phyloP scores from a whole-genome alignment of 2,113 vertebrate species.

The Myrmophylax atrothorax region DNA sequence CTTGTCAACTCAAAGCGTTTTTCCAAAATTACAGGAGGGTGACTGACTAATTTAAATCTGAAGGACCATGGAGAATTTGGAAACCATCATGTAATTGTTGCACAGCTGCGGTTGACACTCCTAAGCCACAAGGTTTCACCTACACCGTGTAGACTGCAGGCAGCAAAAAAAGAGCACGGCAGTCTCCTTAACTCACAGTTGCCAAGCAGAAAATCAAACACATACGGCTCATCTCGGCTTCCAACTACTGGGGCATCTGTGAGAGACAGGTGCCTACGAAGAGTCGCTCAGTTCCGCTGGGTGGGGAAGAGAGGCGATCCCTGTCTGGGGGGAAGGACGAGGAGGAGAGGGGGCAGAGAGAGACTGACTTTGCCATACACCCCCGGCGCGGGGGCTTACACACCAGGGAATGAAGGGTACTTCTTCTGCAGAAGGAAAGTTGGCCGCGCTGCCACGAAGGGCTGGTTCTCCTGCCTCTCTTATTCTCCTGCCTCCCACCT shows the following conservation, averaged over 20 bases:
- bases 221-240: neutral
- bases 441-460: neutral
- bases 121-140: neutral
- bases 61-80: neutral
- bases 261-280: too few species aligned
- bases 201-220: neutral
- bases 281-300: neutral
- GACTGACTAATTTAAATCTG: neutral
- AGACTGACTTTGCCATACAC: neutral
- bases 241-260: neutral
- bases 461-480: neutral
- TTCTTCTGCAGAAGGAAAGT: constrained; percentile 49
- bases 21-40: neutral
- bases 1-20: neutral
- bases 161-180: neutral
- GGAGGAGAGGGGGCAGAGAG: neutral
- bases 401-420: neutral
- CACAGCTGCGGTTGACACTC: neutral
- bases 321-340: neutral
- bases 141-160: neutral
- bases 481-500: neutral
- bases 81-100: neutral
- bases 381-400: neutral
- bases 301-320: neutral
- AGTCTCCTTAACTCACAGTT: neutral